Base-by-base conservation (phyloP, 2,888 invertebrate species). In the Heliconius erato region DNA sequence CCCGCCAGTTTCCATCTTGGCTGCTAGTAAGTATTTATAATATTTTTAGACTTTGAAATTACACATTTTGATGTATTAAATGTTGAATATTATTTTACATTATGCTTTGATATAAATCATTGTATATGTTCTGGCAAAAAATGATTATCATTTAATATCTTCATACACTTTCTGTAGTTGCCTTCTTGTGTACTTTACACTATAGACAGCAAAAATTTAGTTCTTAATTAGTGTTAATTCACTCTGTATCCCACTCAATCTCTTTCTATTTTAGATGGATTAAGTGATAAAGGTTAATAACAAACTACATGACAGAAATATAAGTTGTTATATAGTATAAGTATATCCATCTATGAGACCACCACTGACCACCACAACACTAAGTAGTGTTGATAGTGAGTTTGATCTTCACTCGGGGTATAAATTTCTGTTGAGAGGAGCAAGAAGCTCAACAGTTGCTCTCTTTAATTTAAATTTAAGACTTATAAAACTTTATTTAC, bases 1-100 rank as follows among this genome's bases (percentile, higher is more conserved):
- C 99, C 99, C 1, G 98, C 99, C 54, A 99, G 99, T 85, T 99
- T 99, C 94, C 99, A 99, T 95, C 96, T 99, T 83, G 97, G 98
- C 88, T 99, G 99, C 97, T 99, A 99, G 99, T 99, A 94, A 97
- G 97, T 96, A 16, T 67, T 74, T 54, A 79, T 63, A 12, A 26
- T 63, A 35, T 5, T 67, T 28, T 72, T 49, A 49, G 26, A 72
- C 26, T 72, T n/a, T 12, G 26, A 65, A 65, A 65, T 65, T 28
- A 14, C 28, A 65, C 54, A 54, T 54, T 23, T 19, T 19, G 54
- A 23, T 49, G 44, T 14, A 14, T 49, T 49, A 14, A 14, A 49
- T 54, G 19, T 23, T 54, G 7, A 54, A 54, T 54, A 9, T 54
- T 19, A 54, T 54, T 54, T 54, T n/a, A n/a, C 3, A 63, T 63